Base-by-base conservation (phyloP, 2,888 invertebrate genomes). In the Drosophila mimica region DNA sequence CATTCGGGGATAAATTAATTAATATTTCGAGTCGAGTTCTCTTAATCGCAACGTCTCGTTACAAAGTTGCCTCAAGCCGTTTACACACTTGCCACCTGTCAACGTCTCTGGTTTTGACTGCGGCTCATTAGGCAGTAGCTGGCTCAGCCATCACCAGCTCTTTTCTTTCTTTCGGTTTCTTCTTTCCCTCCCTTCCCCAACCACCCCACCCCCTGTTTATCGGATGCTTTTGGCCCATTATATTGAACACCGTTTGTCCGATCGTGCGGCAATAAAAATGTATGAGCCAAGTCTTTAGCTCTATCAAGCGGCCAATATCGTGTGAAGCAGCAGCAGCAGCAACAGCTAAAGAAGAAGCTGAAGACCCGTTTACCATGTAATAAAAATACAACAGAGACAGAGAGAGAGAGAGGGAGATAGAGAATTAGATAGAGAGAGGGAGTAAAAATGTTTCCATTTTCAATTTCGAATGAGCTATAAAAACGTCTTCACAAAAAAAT, bases 181-280 rank as follows among this genome's bases (percentile, higher is more conserved):
- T 6, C 38, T 28, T 48, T 7, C 6, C n/a, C 15, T 15, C 7
- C 20, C 33, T n/a, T n/a, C 11, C n/a, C 28, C 20, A 9, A 15
- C 6, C 11, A n/a, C 6, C 13, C 13, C 25, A 25, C n/a, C 15
- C 28, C 30, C 33, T 33, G 28, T 59, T 48, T 51, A 48, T 78
- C 59, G 56, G 62, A 46, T 75, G 43, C 58, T 59, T 67, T 56
- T 63, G 79, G 54, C 65, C 83, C 72, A 80, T 83, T 84, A 82
- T 86, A 85, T 89, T 80, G 86, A 85, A 88, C 90, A 85, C 83
- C 86, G 88, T 89, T 89, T 75, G 57, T 82, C 76, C 78, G 90
- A 90, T 87, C 89, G 90, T 87, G 87, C 76, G 70, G 89, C 87
- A 86, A 87, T 87, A 90, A 87, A 87, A 87, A 86, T 87, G 90